phyloP scores from a whole-genome alignment of 2,888 invertebrate species.

The Eilema depressum region DNA sequence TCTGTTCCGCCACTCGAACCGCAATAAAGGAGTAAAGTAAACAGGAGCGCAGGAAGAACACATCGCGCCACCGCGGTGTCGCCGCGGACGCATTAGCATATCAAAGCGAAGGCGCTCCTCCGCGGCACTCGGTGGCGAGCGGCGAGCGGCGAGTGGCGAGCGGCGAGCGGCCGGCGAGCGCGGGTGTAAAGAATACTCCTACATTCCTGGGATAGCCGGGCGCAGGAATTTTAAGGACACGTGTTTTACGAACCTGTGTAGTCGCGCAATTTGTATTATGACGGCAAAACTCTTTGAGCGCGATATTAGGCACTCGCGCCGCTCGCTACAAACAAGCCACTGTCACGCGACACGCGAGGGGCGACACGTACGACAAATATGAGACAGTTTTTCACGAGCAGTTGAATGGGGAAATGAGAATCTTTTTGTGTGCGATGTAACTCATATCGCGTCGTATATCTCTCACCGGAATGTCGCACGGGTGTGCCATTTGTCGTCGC shows the following conservation, averaged over 20 bases:
- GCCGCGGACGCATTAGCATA: slow-evolving; percentile 40
- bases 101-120: slow-evolving; percentile 42
- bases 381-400: slow-evolving; percentile 24
- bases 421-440: slow-evolving; percentile 32
- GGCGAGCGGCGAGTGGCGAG: no score
- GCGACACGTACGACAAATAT: slow-evolving; percentile 23
- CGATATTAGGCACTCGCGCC: not conserved
- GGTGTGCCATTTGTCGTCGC: slow-evolving; percentile 22
- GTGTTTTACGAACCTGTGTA: not conserved
- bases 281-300: slow-evolving; percentile 5
- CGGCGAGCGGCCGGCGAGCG: not conserved
- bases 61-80: slow-evolving; percentile 22
- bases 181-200: not conserved
- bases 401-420: slow-evolving; percentile 27
- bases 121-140: not conserved
- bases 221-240: not conserved
- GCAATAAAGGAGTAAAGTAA: slow-evolving; percentile 44
- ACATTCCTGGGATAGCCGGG: not conserved
- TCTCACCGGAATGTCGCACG: slow-evolving; percentile 20
- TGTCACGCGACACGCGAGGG: not conserved
- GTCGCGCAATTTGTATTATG: slow-evolving; percentile 10
- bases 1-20: slow-evolving; percentile 24
- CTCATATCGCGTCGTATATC: slow-evolving; percentile 33
- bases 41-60: slow-evolving; percentile 36
- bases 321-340: slow-evolving; percentile 7